Conservation (phyloP, 1,140 invertebrate genomes). For the Probaryconus sp. region DNA sequence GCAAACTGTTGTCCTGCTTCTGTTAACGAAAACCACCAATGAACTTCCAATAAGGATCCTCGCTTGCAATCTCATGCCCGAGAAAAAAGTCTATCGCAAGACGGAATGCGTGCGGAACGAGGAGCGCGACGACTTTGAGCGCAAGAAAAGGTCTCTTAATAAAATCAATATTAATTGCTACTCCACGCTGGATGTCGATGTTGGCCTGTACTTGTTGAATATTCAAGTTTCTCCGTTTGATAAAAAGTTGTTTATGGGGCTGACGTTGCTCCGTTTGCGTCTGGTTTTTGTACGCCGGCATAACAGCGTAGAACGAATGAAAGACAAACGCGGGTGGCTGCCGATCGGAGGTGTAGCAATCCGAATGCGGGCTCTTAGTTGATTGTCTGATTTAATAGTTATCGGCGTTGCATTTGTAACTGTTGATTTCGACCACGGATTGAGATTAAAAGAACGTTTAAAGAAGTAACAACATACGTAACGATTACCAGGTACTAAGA, state of each 20-base stretch:
- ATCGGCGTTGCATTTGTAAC: neutral
- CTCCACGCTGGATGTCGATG: slow-evolving; percentile 50
- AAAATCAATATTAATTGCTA: slow-evolving; percentile 77
- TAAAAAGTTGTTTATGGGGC: slow-evolving; percentile 74
- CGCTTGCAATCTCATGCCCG: slow-evolving; percentile 17
- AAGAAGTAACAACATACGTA: too few species aligned
- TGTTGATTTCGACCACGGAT: neutral
- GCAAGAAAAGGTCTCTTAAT: slow-evolving; percentile 69
- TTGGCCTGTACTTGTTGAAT: slow-evolving; percentile 68
- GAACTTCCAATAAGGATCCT: slow-evolving; percentile 40
- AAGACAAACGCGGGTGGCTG: slow-evolving; percentile 10
- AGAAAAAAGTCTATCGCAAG: slow-evolving; percentile 46
- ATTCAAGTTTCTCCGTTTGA: slow-evolving; percentile 69
- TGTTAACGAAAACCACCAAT: slow-evolving; percentile 6
- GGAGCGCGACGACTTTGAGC: slow-evolving; percentile 34
- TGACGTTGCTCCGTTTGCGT: slow-evolving; percentile 62
- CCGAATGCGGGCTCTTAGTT: slow-evolving; percentile 5
- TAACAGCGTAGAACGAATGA: slow-evolving; percentile 16
- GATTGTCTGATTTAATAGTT: slow-evolving; percentile 7
- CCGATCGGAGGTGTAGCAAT: slow-evolving; percentile 5
- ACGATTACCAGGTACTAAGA: too few species aligned
- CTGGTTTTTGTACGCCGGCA: slow-evolving; percentile 65
- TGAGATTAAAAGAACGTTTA: too few species aligned
- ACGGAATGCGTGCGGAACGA: slow-evolving; percentile 43
- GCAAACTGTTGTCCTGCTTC: slow-evolving; percentile 8